A percentile compares a stretch with the other conserved stretches of the same genome.
phyloP scores from a whole-genome alignment of 53 echinoderm and acorn worm genomes.

The Zoroaster sp. region DNA sequence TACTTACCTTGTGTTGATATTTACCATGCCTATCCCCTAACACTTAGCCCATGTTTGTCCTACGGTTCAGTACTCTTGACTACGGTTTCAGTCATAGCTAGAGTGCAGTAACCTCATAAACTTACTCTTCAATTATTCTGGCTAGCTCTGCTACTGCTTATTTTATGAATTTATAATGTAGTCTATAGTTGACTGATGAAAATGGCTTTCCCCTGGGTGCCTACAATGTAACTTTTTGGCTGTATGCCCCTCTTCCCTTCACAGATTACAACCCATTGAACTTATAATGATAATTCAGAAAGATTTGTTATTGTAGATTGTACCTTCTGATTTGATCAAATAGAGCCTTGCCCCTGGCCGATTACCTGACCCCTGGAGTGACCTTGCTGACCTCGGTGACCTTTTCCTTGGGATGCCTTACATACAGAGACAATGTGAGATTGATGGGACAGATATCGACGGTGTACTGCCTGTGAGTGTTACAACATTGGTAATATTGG shows the following conservation, averaged over 20 bases:
- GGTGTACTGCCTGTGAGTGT: constrained; percentile 72
- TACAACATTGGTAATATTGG: not conserved
- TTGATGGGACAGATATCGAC: constrained; percentile 51
- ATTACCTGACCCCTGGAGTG: constrained; percentile 93
- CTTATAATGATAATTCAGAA: too few relatives aligned
- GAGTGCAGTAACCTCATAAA: too few relatives aligned
- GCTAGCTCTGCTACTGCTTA: too few relatives aligned
- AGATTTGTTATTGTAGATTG: too few relatives aligned
- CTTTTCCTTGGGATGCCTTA: constrained; percentile 88
- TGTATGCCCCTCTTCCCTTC: not conserved
- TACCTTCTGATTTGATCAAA: not conserved
- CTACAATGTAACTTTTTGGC: not conserved
- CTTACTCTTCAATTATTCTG: too few relatives aligned
- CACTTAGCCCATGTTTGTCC: not conserved
- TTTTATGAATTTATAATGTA: too few relatives aligned
- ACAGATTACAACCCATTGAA: not conserved
- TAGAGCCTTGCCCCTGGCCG: constrained; percentile 78
- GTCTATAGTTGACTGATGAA: too few relatives aligned
- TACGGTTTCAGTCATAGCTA: too few relatives aligned
- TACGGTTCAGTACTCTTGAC: not conserved
- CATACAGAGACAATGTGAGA: constrained; percentile 69
- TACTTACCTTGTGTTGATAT: too few relatives aligned
- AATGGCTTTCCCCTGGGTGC: not conserved
- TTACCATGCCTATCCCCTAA: too few relatives aligned
- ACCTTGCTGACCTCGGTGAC: constrained; percentile 87